Base-by-base conservation (phyloP, 1,140 invertebrate genomes). In the Ctenoplectra terminalis region DNA sequence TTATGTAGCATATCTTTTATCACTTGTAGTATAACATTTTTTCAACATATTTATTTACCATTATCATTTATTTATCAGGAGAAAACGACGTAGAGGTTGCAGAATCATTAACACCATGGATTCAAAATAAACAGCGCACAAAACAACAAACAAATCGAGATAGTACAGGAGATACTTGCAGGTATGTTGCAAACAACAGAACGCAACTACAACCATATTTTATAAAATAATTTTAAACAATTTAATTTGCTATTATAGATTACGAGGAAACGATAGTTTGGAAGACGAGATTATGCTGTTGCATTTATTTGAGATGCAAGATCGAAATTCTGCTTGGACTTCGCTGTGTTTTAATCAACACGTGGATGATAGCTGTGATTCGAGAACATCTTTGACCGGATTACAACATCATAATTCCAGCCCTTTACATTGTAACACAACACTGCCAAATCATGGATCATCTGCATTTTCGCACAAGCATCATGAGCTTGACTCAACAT, bases 1-100 rank as follows among this genome's bases (percentile, higher is more conserved):
- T 40, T 74, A 61, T 26, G 7, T 46, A 15, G 15, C 4, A 17
- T 9, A 48, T 1, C 4, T 46, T 31, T 23, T 54, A 34, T 20
- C n/a, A 60, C 15, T 58, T 72, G 8, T 15, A 20, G 1, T 26
- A 23, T 11, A 15, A 17, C 17, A 7, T 54, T 58, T n/a, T 37
- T n/a, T 26, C 7, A 74, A 37, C 7, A 20, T 40, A 31, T 29
- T 48, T 82, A 13, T 11, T 40, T 40, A n/a, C n/a, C n/a, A 26
- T 48, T 64, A 58, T 52, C n/a, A 60, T 23, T 46, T 69, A 81
- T 15, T 75, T 91, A 94, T 91, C 89, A 95, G 96, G 95, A 82
- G 96, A 97, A 90, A 97, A 97, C 91, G 96, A 97, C 90, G 95
- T 97, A 8, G 96, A 96, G 88, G 95, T 96, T 91, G 96, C 96